These are phyloP conservation scores for Phaedon cochleariae DNA, from an alignment of 2,888 invertebrate species.

Conservation along the genomic window DNA sequence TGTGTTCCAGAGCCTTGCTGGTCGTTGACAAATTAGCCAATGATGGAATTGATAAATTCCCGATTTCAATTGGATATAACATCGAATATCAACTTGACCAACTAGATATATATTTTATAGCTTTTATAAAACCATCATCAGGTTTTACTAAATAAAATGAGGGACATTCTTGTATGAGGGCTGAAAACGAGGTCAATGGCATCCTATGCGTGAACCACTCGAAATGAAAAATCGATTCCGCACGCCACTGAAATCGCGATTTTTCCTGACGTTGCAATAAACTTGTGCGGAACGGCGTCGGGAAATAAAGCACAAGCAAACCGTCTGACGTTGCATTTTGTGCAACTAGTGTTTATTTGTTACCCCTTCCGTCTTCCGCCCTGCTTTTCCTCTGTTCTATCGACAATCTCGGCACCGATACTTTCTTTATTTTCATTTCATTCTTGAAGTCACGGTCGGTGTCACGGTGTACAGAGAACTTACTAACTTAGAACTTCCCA, in stretches of 20 bases:
- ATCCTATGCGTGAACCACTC: constrained; percentile 18
- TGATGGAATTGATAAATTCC: too few relatives aligned
- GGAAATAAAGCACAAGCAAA: constrained; percentile 51
- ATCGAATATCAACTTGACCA: too few relatives aligned
- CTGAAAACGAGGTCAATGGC: constrained; percentile 37
- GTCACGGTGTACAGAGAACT: too few relatives aligned
- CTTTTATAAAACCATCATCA: too few relatives aligned
- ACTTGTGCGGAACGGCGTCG: constrained; percentile 53
- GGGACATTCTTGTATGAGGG: background rate
- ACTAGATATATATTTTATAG: too few relatives aligned
- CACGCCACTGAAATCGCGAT: constrained; percentile 33
- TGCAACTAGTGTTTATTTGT: constrained; percentile 53
- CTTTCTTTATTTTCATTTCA: background rate
- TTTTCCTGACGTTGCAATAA: constrained; percentile 52
- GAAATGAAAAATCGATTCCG: constrained; percentile 26
- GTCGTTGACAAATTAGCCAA: too few relatives aligned
- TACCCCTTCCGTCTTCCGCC: constrained; percentile 18
- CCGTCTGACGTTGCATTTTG: constrained; percentile 51
- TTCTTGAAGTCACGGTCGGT: background rate
- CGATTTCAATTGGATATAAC: too few relatives aligned
- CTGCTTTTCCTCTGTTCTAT: background rate
- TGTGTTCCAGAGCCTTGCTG: too few relatives aligned
- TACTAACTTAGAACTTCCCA: too few relatives aligned
- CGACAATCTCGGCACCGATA: background rate
- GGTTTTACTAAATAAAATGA: too few relatives aligned